Conservation (phyloP, 2,113 vertebrate species). For the Elanoides forficatus region DNA sequence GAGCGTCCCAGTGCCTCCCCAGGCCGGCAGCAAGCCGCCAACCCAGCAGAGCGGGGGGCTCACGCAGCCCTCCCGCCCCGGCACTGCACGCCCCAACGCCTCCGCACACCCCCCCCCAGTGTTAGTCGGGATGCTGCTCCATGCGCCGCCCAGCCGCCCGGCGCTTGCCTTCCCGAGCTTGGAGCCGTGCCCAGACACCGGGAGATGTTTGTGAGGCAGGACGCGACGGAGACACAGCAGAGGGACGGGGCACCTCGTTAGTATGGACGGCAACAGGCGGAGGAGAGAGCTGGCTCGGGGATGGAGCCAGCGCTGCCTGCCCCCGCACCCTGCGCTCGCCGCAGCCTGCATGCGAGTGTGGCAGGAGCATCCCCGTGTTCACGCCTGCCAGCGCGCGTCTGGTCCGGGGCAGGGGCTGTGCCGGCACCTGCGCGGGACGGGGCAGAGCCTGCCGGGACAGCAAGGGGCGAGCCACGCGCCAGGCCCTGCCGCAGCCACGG, state of each 20-base stretch:
- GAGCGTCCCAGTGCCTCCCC: background rate
- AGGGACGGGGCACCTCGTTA: constrained; percentile 20
- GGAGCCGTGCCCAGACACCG: constrained; percentile 44
- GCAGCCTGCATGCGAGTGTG: background rate
- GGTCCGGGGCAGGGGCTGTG: background rate
- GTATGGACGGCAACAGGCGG: constrained; percentile 25
- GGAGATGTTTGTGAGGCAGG: constrained; percentile 15
- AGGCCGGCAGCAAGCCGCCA: fast-evolving
- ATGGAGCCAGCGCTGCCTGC: background rate
- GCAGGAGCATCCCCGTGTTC: background rate
- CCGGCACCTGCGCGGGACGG: fast-evolving
- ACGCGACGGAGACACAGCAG: background rate
- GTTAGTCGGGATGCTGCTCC: constrained; percentile 4
- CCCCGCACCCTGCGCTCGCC: background rate
- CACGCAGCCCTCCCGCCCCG: fast-evolving
- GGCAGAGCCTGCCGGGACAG: background rate
- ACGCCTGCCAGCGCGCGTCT: background rate
- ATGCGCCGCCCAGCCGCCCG: background rate
- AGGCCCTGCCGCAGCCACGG: fast-evolving
- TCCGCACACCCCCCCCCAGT: fast-evolving
- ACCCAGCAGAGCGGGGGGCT: background rate
- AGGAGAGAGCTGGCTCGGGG: background rate
- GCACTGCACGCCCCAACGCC: background rate
- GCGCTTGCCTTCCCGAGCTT: background rate
- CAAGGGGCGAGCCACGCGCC: fast-evolving